Percentiles rank a stretch among this genome's conserved stretches.
Evolutionary conservation across 2,888 invertebrate species (phyloP).

Genomic region (Bellardia bayeri): DNA sequence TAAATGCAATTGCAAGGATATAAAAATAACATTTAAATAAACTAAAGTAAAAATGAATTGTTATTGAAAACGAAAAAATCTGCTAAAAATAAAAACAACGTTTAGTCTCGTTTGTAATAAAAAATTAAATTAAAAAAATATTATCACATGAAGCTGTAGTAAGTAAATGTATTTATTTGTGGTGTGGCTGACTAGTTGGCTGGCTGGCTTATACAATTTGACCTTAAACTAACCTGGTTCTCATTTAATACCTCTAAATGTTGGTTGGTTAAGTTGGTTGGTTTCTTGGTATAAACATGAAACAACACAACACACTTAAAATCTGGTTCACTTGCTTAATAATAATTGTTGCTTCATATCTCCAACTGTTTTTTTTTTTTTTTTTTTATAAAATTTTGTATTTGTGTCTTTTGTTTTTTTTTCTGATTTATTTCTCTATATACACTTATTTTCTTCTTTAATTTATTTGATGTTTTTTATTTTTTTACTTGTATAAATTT

Average conservation of each 20-base stretch:
- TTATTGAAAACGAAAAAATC: constrained; percentile 51
- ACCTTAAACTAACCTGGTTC: constrained; percentile 69
- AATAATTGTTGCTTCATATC: constrained; percentile 51
- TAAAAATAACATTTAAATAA: background rate
- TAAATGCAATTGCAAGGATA: constrained; percentile 5
- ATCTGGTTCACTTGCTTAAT: constrained; percentile 63
- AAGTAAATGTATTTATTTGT: background rate
- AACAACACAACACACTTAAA: constrained; percentile 5
- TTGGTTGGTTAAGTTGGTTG: constrained; percentile 39
- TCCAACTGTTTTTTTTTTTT: constrained; percentile 22
- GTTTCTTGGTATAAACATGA: constrained; percentile 11
- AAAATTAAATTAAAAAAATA: background rate
- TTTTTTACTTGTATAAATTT: constrained; percentile 24
- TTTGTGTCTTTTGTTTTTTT: constrained; percentile 27
- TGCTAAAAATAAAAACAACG: background rate
- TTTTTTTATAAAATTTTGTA: background rate
- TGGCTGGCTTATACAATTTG: constrained; percentile 42
- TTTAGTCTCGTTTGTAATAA: constrained; percentile 40
- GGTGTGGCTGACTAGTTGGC: background rate
- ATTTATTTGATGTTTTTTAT: constrained; percentile 53
- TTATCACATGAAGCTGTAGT: constrained; percentile 28
- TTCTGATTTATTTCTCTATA: constrained; percentile 15
- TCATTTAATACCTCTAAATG: constrained; percentile 42
- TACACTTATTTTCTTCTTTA: constrained; percentile 19
- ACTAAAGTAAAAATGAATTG: constrained; percentile 50